These are phyloP conservation scores for Hylaeus volcanicus DNA, from an alignment of 1,140 invertebrate genomes.

Conservation along the genomic window DNA sequence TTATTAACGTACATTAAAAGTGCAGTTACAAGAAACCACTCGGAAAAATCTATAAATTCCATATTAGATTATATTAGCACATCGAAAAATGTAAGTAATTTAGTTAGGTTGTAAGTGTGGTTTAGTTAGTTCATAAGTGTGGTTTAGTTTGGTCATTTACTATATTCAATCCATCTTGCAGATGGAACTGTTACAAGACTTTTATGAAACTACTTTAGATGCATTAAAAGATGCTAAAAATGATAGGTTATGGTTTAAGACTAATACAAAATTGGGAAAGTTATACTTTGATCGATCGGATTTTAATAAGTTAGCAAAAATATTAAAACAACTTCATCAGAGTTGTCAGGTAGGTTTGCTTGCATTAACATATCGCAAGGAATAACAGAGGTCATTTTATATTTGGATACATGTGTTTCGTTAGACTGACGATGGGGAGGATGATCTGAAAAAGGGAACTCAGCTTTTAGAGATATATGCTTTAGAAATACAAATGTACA, in stretches of 20 bases:
- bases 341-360: slow-evolving; percentile 91
- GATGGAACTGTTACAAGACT: slow-evolving; percentile 99
- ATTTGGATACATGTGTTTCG: slow-evolving; percentile 48
- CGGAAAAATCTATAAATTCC: slow-evolving; percentile 99
- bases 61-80: slow-evolving; percentile 99
- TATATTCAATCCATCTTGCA: slow-evolving; percentile 74
- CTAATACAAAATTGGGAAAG: slow-evolving; percentile 99
- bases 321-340: slow-evolving; percentile 97
- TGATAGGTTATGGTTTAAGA: slow-evolving; percentile 99
- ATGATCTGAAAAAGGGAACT: slow-evolving; percentile 99
- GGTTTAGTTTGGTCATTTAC: background rate
- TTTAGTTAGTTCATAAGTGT: slow-evolving; percentile 19
- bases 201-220: slow-evolving; percentile 99
- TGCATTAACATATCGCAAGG: too few species aligned
- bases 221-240: slow-evolving; percentile 99
- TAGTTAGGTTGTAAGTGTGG: background rate
- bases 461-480: slow-evolving; percentile 99
- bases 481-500: slow-evolving; percentile 99
- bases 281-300: slow-evolving; percentile 98
- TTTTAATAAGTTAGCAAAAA: slow-evolving; percentile 96
- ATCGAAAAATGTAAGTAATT: slow-evolving; percentile 94
- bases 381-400: too few species aligned
- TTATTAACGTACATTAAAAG: slow-evolving; percentile 98
- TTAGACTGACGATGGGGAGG: slow-evolving; percentile 99
- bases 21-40: slow-evolving; percentile 99